Evolutionary conservation across 1,140 invertebrate species (phyloP).

Genomic region (Mesaphorura yosii): DNA sequence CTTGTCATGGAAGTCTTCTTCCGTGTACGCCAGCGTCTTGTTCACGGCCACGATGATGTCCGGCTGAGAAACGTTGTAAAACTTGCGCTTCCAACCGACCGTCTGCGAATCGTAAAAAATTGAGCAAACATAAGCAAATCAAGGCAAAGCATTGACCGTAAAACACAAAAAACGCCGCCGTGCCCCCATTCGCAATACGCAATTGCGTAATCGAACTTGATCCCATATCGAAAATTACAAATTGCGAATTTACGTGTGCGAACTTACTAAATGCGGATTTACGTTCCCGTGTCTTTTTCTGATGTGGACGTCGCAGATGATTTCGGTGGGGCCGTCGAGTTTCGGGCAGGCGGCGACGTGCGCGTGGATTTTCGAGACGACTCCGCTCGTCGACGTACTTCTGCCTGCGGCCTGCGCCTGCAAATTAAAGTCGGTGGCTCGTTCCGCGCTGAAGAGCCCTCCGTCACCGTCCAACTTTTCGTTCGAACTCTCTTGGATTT

Average conservation of each 20-base stretch:
- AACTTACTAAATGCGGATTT: slow-evolving; percentile 29
- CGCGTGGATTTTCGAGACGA: slow-evolving; percentile 25
- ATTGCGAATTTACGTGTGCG: not conserved
- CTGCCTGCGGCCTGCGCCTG: too few species aligned
- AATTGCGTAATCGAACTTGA: not conserved
- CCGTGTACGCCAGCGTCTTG: slow-evolving; percentile 26
- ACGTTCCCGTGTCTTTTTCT: slow-evolving; percentile 23
- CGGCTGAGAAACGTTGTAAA: slow-evolving; percentile 26
- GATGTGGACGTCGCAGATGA: slow-evolving; percentile 30
- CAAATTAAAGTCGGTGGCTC: not conserved
- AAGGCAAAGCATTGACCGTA: not conserved
- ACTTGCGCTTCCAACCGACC: slow-evolving; percentile 30
- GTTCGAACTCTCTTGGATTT: not conserved
- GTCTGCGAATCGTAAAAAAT: slow-evolving; percentile 16
- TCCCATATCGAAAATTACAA: not conserved
- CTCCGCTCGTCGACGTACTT: slow-evolving; percentile 5
- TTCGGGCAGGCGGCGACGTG: slow-evolving; percentile 30
- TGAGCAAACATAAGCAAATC: not conserved
- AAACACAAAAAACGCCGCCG: too few species aligned
- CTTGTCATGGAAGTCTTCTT: slow-evolving; percentile 30
- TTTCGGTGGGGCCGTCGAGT: slow-evolving; percentile 17
- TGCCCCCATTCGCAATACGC: not conserved
- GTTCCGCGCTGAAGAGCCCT: not conserved
- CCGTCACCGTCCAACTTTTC: not conserved
- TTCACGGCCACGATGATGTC: slow-evolving; percentile 28